Evolutionary conservation across 2,113 vertebrate genomes (phyloP), one percentile per base, ranked within the genome.

Genomic region (Muntiacus reevesi): DNA sequence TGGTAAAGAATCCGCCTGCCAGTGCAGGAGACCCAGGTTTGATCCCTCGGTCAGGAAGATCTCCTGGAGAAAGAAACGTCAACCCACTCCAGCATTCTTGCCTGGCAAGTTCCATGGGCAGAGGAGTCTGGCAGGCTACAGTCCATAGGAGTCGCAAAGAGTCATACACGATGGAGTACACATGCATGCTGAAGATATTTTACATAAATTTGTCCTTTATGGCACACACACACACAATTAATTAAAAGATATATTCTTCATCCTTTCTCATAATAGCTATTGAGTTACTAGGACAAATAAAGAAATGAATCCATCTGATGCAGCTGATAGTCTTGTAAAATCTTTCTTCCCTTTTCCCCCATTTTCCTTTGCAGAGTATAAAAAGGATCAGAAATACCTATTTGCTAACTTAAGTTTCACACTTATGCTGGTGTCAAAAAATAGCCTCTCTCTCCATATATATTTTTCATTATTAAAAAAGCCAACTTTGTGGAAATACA

Each of bases 401-500:
- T 25, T 57, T 33, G 25, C 33, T 85, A 30, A 25, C 43, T 79
- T 30, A 3, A 10, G 14, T 15, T 4, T 93, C 25, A 79, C 55
- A 57, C 91, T 50, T 52, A 14, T 40, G 1, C 40, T 84, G 76
- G 12, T 52, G 23, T 59, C 27, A 55, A 92, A 92, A 19, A 33
- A 16, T 40, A 57, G 3, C 21, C 85, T 83, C 55, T 76, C 19
- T 45, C 5, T 83, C 28, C 2, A 27, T 36, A 78, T 76, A 19
- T 71, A 40, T 55, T 36, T 91, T 95, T 82, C 17, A n/a, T 86
- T 91, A 62, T 82, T 57, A 71, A 28, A 67, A 92, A 90, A 16
- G 84, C 13, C 2, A n/a, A 33, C 2, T 86, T 95, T 84, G 47
- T 55, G 27, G 15, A 92, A 91, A 90, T 17, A 28, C 36, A 71